A percentile compares a stretch with the other conserved stretches of the same genome.
Conservation (phyloP, 2,888 invertebrate genomes). For the Lordiphosa andalusiaca region DNA sequence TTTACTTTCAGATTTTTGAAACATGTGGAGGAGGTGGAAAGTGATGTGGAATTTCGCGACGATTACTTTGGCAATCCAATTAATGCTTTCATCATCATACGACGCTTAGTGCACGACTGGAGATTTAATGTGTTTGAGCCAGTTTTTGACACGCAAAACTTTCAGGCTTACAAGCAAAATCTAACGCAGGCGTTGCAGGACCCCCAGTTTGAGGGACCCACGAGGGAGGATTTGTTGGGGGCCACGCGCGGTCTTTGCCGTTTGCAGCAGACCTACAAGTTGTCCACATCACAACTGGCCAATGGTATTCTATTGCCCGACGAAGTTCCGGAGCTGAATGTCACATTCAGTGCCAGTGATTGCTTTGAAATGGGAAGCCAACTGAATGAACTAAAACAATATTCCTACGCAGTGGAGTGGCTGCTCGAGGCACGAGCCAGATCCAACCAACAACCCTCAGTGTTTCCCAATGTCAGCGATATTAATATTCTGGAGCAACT, state of each 20-base stretch:
- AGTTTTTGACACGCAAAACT: slow-evolving; percentile 9
- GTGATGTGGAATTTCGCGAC: slow-evolving; percentile 7
- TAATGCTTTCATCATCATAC: slow-evolving; percentile 50
- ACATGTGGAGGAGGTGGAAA: slow-evolving; percentile 23
- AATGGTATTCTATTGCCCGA: slow-evolving; percentile 88
- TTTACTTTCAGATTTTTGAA: slow-evolving; percentile 33
- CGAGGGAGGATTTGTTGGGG: slow-evolving; percentile 91
- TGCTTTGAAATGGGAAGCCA: slow-evolving; percentile 52
- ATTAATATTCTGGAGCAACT: slow-evolving; percentile 47
- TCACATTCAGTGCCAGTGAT: slow-evolving; percentile 53
- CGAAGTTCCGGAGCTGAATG: slow-evolving; percentile 81
- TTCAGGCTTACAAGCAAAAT: slow-evolving; percentile 3
- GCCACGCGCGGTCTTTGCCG: slow-evolving; percentile 94
- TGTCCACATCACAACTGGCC: slow-evolving; percentile 90
- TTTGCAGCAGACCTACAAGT: slow-evolving; percentile 92
- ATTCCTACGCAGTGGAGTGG: slow-evolving; percentile 59
- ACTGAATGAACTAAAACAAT: slow-evolving; percentile 32
- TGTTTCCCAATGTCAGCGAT: slow-evolving; percentile 32
- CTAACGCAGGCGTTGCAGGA: background rate
- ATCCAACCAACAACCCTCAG: background rate
- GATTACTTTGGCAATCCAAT: slow-evolving; percentile 58
- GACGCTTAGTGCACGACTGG: slow-evolving; percentile 59
- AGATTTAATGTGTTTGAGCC: slow-evolving; percentile 43
- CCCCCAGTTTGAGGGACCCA: slow-evolving; percentile 20
- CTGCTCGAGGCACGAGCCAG: slow-evolving; percentile 43